phyloP scores from a whole-genome alignment of 2,888 invertebrate species.

The Teleiodes luculella region DNA sequence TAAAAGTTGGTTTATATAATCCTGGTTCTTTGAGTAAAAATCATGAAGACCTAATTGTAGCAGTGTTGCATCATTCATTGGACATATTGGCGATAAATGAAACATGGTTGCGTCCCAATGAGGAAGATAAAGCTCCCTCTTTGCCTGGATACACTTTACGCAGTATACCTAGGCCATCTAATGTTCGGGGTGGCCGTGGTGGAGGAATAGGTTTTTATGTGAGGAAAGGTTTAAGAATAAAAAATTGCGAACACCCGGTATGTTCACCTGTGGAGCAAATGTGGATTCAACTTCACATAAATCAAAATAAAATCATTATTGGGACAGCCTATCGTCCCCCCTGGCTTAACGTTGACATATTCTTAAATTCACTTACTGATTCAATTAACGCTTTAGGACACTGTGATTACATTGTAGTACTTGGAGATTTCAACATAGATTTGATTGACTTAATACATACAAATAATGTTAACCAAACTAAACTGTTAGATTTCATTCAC shows the following conservation, averaged over 20 bases:
- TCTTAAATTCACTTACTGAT: background rate
- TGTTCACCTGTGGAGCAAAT: background rate
- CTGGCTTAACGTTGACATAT: constrained; percentile 1
- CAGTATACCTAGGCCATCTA: background rate
- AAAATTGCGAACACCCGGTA: background rate
- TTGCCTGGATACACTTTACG: constrained; percentile 1
- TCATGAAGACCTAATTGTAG: too few relatives aligned
- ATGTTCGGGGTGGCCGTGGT: background rate
- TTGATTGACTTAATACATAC: background rate
- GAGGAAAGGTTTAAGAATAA: too few relatives aligned
- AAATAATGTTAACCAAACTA: background rate
- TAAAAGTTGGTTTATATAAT: background rate
- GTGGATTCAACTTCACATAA: background rate
- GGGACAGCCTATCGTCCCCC: too few relatives aligned
- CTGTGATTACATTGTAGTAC: background rate
- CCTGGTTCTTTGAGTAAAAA: background rate
- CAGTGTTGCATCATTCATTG: background rate
- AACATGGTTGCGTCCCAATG: background rate
- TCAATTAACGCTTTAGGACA: too few relatives aligned
- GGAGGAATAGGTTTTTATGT: constrained; percentile 2
- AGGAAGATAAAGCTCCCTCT: constrained; percentile 4
- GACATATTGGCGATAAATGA: constrained; percentile 4
- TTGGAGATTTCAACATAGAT: background rate
- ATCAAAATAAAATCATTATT: background rate
- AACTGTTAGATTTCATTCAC: background rate